A percentile compares a stretch with the other conserved stretches of the same genome.
These are phyloP conservation scores for Carlito syrichta DNA, from an alignment of 2,113 vertebrate species.

Conservation along the genomic window DNA sequence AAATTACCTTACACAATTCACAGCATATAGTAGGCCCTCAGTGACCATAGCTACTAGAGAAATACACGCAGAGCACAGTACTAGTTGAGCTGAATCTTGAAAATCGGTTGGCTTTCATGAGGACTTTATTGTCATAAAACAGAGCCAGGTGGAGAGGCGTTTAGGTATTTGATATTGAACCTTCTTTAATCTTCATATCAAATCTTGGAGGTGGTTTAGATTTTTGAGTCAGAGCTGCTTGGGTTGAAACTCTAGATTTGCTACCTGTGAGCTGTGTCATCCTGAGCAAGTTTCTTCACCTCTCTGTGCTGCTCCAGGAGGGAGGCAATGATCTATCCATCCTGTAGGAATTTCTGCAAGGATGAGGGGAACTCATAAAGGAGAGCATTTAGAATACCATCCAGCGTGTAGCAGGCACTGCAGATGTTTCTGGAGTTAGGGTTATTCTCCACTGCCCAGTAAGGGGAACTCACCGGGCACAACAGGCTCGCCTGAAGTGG, in stretches of 20 bases:
- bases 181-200: not conserved
- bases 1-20: too few relatives aligned
- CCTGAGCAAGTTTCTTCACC: not conserved
- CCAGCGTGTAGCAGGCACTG: too few relatives aligned
- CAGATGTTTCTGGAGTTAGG: not conserved
- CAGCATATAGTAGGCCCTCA: not conserved
- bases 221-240: not conserved
- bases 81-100: not conserved
- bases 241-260: not conserved
- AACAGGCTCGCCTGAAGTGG: too few relatives aligned
- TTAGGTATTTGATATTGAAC: not conserved
- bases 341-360: not conserved
- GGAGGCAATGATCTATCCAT: not conserved
- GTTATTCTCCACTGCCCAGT: rapidly evolving
- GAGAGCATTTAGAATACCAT: not conserved
- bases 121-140: not conserved
- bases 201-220: not conserved
- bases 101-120: not conserved
- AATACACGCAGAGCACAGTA: not conserved
- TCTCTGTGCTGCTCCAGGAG: not conserved
- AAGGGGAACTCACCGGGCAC: too few relatives aligned
- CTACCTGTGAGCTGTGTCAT: not conserved
- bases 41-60: not conserved
- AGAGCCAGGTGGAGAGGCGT: not conserved
- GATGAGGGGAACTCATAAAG: rapidly evolving